Base-by-base conservation (phyloP, 1,140 invertebrate species). In the Diuraphis noxia region DNA sequence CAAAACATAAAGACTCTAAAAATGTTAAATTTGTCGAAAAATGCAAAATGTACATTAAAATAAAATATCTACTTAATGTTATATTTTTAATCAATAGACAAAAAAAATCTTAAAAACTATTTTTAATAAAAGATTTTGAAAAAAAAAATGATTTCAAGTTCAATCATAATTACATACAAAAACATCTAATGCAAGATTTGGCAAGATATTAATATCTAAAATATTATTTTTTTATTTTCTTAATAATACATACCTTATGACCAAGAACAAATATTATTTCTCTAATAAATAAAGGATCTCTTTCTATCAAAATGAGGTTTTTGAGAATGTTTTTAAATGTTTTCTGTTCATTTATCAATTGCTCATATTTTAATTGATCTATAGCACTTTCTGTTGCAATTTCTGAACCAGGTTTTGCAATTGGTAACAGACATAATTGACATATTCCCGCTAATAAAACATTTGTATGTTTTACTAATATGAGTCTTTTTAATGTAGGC, bases 181-280 rank as follows among this genome's bases (percentile, higher is more conserved):
- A 25, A 7, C 19, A 25, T 56, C 52, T 63, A 30, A 63, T 30
- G 9, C n/a, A 30, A 63, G 3, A 3, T 63, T 63, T 3, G 25
- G 10, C n/a, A 63, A 63, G n/a, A n/a, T 63, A 0, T 63, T 63
- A 10, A 30, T 30, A 2, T n/a, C 9, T 63, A 63, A 30, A 30
- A 63, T n/a, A 9, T 1, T 23, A 23, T 52, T 52, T 52, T 46
- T 63, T 63, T n/a, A n/a, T 72, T 72, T 1, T n/a, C 19, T 34
- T 72, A 17, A 17, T 72, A 72, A 72, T 72, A 72, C 13, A 5
- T 72, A 91, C 89, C 89, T 82, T 91, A 49, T 30, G 34, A n/a
- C 89, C 77, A 36, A 91, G n/a, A 40, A 82, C 10, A 82, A 91
- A 91, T 52, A 91, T 82, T 30, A 91, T 82, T 52, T 91, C 43